These are phyloP conservation scores for Megathymus violae DNA, from an alignment of 1,140 invertebrate species.

Conservation along the genomic window DNA sequence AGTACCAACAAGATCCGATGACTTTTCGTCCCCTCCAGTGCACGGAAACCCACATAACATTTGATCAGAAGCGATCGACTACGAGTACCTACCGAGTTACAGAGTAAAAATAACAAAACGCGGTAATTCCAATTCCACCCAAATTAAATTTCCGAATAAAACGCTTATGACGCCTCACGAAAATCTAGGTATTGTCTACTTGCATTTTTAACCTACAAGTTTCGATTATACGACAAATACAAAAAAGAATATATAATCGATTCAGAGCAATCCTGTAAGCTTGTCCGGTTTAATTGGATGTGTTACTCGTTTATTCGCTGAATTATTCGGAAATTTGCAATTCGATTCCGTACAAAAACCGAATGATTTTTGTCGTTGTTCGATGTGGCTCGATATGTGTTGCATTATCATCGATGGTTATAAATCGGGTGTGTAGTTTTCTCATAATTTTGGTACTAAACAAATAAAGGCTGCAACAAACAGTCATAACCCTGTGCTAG, in stretches of 20 bases:
- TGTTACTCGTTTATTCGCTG: slow-evolving; percentile 32
- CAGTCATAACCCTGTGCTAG: no score
- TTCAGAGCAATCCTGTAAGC: slow-evolving; percentile 36
- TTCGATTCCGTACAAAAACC: slow-evolving; percentile 29
- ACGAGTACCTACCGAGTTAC: no score
- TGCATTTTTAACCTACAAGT: slow-evolving; percentile 15
- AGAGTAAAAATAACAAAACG: not conserved
- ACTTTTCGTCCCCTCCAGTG: no score
- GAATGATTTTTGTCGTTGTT: slow-evolving; percentile 22
- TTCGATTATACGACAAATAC: slow-evolving; percentile 21
- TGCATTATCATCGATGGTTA: no score
- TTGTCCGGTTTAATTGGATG: slow-evolving; percentile 41
- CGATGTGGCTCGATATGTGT: slow-evolving; percentile 2
- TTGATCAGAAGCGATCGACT: no score
- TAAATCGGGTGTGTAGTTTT: no score
- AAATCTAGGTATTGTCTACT: not conserved
- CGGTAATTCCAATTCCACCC: not conserved
- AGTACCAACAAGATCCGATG: no score
- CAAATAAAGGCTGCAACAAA: no score
- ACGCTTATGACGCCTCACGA: not conserved
- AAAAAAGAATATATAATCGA: slow-evolving; percentile 19
- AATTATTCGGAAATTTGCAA: slow-evolving; percentile 36
- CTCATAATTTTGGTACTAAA: no score
- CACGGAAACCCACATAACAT: no score
- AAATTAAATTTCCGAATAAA: not conserved